phyloP scores from a whole-genome alignment of 2,797 vertebrate genomes.

The Adelosebastes latens region DNA sequence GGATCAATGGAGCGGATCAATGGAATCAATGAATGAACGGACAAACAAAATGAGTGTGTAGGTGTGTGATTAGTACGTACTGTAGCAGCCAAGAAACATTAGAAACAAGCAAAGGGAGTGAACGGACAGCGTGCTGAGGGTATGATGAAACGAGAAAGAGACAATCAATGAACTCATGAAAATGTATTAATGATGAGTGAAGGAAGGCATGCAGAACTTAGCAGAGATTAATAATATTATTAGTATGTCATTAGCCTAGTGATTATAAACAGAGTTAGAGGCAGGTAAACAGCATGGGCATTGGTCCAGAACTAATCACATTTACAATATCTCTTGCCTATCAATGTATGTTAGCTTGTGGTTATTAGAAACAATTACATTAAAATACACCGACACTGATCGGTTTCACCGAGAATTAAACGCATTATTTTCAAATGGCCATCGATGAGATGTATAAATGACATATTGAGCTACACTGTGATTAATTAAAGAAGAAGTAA shows the following conservation, averaged over 20 bases:
- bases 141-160: conserved; percentile 44
- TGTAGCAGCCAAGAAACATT: conserved; percentile 35
- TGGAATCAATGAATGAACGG: conserved; percentile 60
- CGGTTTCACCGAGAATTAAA: not conserved
- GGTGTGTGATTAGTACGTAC: conserved; percentile 53
- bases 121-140: conserved; percentile 34
- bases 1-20: conserved; percentile 65
- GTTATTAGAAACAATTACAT: not conserved
- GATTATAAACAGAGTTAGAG: conserved; percentile 22
- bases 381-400: not conserved
- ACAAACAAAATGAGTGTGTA: conserved; percentile 69
- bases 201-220: conserved; percentile 2
- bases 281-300: conserved; percentile 9
- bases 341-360: not conserved
- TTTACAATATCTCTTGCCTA: conserved; percentile 4
- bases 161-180: conserved; percentile 53
- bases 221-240: conserved; percentile 44
- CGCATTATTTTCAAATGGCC: not conserved
- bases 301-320: conserved; percentile 20
- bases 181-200: conserved; percentile 43
- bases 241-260: conserved; percentile 37
- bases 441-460: not conserved
- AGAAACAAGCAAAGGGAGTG: conserved; percentile 37
- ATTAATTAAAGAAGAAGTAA: not conserved
- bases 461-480: not conserved